These are phyloP conservation scores for Mercenaria mercenaria DNA, from an alignment of 1,140 invertebrate genomes.

Conservation along the genomic window DNA sequence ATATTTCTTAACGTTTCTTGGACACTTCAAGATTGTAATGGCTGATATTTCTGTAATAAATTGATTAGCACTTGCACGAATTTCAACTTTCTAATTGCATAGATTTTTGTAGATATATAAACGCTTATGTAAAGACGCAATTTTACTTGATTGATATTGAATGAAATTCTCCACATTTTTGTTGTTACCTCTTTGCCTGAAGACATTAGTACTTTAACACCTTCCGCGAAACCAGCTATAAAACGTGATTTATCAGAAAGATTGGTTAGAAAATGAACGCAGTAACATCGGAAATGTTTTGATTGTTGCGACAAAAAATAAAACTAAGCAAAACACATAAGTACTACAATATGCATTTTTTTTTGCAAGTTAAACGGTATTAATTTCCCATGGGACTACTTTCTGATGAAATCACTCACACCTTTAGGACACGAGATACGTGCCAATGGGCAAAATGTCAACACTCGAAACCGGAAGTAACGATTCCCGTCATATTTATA, in stretches of 20 bases:
- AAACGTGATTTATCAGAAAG: background rate
- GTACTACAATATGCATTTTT: background rate
- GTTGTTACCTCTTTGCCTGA: background rate
- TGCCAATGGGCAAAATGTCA: background rate
- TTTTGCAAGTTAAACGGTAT: background rate
- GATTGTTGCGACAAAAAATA: background rate
- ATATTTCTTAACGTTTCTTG: no score
- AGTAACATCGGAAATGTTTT: slow-evolving; percentile 2
- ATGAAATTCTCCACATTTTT: slow-evolving; percentile 18
- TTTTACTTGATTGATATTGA: background rate
- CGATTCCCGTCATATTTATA: background rate
- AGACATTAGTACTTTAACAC: background rate
- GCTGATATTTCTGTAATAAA: no score
- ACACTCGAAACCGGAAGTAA: background rate
- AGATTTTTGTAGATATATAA: no score
- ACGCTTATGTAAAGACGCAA: no score
- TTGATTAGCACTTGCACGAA: no score
- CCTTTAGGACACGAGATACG: background rate
- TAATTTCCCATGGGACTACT: slow-evolving; percentile 16
- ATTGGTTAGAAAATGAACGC: slow-evolving; percentile 6
- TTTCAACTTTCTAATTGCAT: no score
- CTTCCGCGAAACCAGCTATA: background rate
- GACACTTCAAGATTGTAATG: no score
- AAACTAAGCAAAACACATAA: background rate
- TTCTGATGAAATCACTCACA: background rate